Base-by-base conservation (phyloP, 2,113 vertebrate genomes). In the Oenanthe melanoleuca region DNA sequence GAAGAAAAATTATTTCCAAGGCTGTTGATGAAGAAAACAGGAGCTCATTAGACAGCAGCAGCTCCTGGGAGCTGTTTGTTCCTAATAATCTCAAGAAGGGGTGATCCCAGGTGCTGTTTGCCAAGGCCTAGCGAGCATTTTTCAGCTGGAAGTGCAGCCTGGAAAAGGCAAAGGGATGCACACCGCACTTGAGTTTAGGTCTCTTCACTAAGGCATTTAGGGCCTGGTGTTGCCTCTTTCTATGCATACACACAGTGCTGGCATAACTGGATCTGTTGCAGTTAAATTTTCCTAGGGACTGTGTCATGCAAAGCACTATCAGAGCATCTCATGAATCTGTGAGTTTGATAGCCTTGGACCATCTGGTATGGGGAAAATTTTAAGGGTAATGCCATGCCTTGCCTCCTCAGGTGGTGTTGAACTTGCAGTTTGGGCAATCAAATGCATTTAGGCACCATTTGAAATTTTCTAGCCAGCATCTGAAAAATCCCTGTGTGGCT, bases 251-350 rank as follows among this genome's bases (percentile, higher is more conserved):
- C 25, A 34, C 25, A 33, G 38, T 47, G 34, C 57, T 67, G 12
- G 28, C 21, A 38, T 56, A 72, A 52, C 40, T 75, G 59, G 49
- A 45, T 69, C 26, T 37, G 9, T 16, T 59, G 45, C 40, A 80
- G 24, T 60, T 57, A 3, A 10, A 37, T 47, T 80, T 89, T 40
- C 16, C 5, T 7, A 28, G 40, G 20, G 26, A 44, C 1, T 69
- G 8, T 61, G n/a, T 22, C 52, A 50, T 38, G 33, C 12, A 72
- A 92, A 92, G 8, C 34, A 31, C 33, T 60, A 11, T 26, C 5
- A 34, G 12, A 78, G 14, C 0, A 0, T 14, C 40, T 71, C n/a
- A 23, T 45, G 47, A 55, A 59, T 57, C 38, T 2, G 0, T 40
- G 17, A 10, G 8, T n/a, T 78, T 87, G 42, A 26, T 25, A 64